A percentile compares a stretch with the other conserved stretches of the same genome.
Conservation (phyloP, 2,888 invertebrate species). For the Drosophila longiperda region DNA sequence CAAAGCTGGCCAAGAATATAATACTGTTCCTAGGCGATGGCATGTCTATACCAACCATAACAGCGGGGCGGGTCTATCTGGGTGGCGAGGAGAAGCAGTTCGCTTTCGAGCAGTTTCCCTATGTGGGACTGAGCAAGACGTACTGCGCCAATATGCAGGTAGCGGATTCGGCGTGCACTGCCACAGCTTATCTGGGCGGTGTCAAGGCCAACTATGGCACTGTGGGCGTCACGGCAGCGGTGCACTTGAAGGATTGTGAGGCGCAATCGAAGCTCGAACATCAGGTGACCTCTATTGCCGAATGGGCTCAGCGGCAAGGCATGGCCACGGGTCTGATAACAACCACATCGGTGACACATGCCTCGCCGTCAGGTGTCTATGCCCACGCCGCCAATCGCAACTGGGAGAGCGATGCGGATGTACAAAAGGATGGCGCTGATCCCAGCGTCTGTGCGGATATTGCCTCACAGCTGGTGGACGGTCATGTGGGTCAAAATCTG, state of each 20-base stretch:
- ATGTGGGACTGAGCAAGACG: conserved; percentile 91
- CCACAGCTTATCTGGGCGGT: conserved; percentile 92
- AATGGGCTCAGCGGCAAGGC: conserved; percentile 89
- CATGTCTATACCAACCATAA: conserved; percentile 93
- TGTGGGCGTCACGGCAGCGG: conserved; percentile 90
- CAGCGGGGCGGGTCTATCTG: conserved; percentile 91
- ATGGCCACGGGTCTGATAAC: conserved; percentile 90
- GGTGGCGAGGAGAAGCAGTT: conserved; percentile 92
- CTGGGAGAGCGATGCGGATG: conserved; percentile 90
- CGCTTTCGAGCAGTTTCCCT: conserved; percentile 91
- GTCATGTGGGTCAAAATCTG: conserved; percentile 88
- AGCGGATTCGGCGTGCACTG: conserved; percentile 93
- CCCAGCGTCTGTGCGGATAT: conserved; percentile 89
- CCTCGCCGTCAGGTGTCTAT: conserved; percentile 91
- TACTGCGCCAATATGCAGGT: conserved; percentile 92
- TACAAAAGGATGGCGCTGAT: conserved; percentile 85
- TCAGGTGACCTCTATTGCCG: conserved; percentile 89
- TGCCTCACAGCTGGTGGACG: conserved; percentile 89
- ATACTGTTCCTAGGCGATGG: conserved; percentile 93
- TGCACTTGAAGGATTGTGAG: conserved; percentile 88
- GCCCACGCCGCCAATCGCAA: conserved; percentile 90
- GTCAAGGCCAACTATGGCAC: conserved; percentile 92
- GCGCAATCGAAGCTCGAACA: conserved; percentile 87
- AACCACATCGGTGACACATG: conserved; percentile 92
- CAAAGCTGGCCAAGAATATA: conserved; percentile 86